Base-by-base conservation (phyloP, 2,888 invertebrate species). In the Caenorhabditis afra region DNA sequence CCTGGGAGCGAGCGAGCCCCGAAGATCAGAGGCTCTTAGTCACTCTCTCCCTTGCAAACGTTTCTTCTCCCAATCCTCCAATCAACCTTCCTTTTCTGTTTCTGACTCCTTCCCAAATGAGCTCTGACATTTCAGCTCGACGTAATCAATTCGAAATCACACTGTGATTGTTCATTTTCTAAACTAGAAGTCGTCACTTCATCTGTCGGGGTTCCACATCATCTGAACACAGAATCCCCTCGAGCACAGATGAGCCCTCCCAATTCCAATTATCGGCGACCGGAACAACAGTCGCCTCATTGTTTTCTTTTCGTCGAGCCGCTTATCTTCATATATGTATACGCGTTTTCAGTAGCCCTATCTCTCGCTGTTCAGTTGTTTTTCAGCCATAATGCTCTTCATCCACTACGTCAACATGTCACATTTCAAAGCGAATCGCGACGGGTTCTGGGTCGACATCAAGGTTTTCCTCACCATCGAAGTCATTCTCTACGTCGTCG, bases 341-440 rank as follows among this genome's bases (percentile, higher is more conserved):
- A 16, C 20, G 47, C 11, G 3, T 41, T 41, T 14, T 14, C 41
- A 41, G 11, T 41, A 3, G 12, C 2, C 16, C 3, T 20, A 41
- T 11, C 14, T 14, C 41, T 29, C 52, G 29, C 14, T 41, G 29
- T 23, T 18, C 47, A 11, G 11, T 44, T 44, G 14, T 44, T 44
- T n/a, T 44, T 37, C 52, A 12, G 12, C 10, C 29, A 23, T 20
- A 23, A 74, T 74, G 74, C 59, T 74, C n/a, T 52, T 66, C 52
- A 58, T 74, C n/a, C 74, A 74, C 41, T 66, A 74, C 41, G 44
- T 66, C 37, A 74, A 74, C 37, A 18, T 74, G 11, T 66, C 65
- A 0, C 65, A 74, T 29, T 74, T 74, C 47, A 53, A 70, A 22
- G 12, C 1, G 22, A 70, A 37, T 3, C 23, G 11, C 12, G 37